Base-by-base conservation (phyloP, 1,140 invertebrate species). In the Venturia canescens region DNA sequence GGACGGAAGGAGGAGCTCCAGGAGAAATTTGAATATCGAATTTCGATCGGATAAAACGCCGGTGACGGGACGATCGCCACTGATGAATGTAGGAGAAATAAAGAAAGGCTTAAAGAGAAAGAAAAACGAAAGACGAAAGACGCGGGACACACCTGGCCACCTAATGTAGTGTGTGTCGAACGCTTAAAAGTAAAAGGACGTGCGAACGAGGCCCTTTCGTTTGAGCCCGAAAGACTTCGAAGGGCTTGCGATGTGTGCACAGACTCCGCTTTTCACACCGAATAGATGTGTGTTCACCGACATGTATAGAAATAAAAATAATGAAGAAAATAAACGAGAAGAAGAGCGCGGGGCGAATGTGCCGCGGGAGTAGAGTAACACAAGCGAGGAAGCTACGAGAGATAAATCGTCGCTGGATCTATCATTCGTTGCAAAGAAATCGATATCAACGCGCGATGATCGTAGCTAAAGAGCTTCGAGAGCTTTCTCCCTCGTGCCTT, bases 11-110 rank as follows among this genome's bases (percentile, higher is more conserved):
- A 78, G 53, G 75, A 53, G 27, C 50, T 27, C 6, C 6, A 23
- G n/a, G n/a, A 13, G n/a, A 38, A 66, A 78, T 69, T 66, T 67
- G 31, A 81, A 82, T 82, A 82, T 82, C 78, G 26, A 82, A 71
- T 79, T 77, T 70, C 50, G 50, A 80, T 82, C 72, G 26, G 67
- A 70, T 78, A 71, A 78, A 27, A 44, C 38, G 38, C 21, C 66
- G 27, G 27, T 69, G 66, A 69, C 66, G 27, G 27, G 66, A 63
- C 66, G 66, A 69, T 69, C 29, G 66, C 66, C 29, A 69, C 29
- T 69, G 66, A 16, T 69, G 29, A 69, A 31, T 69, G 29, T 31
- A 23, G 23, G 38, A 16, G 69, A 7, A 23, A 48, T 13, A 74
- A 27, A 74, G 44, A 50, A 16, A 67, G 63, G 63, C 7, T 26